Conservation (phyloP, 2,888 invertebrate genomes). For the Lingula anatina region DNA sequence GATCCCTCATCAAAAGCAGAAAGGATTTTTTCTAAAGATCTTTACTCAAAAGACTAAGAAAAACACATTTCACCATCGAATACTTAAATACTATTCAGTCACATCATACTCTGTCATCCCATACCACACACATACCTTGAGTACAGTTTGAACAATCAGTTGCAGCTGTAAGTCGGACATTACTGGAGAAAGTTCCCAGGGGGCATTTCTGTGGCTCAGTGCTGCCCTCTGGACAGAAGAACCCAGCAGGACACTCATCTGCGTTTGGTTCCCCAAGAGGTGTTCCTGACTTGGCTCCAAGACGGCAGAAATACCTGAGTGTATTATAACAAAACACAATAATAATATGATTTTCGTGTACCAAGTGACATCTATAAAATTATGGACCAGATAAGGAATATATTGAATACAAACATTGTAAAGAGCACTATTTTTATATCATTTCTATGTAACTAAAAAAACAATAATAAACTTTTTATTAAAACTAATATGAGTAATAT, state of each 20-base stretch:
- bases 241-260: slow-evolving; percentile 40
- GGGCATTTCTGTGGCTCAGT: slow-evolving; percentile 43
- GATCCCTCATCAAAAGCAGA: neutral
- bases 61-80: too few species aligned
- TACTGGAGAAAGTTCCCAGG: slow-evolving; percentile 34
- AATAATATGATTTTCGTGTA: too few species aligned
- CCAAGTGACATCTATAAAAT: too few species aligned
- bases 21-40: neutral
- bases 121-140: slow-evolving; percentile 26
- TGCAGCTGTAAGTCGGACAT: slow-evolving; percentile 22
- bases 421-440: too few species aligned
- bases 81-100: too few species aligned
- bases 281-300: slow-evolving; percentile 35
- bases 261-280: slow-evolving; percentile 38
- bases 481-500: too few species aligned
- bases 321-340: too few species aligned
- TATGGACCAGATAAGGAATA: too few species aligned
- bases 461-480: too few species aligned
- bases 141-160: slow-evolving; percentile 40
- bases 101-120: too few species aligned
- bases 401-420: too few species aligned
- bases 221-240: slow-evolving; percentile 37
- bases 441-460: too few species aligned
- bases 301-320: slow-evolving; percentile 43
- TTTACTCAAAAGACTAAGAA: neutral